A percentile compares a stretch with the other conserved stretches of the same genome.
Evolutionary conservation across 2,797 vertebrate genomes (phyloP).

Genomic region (Alexandromys oeconomus): DNA sequence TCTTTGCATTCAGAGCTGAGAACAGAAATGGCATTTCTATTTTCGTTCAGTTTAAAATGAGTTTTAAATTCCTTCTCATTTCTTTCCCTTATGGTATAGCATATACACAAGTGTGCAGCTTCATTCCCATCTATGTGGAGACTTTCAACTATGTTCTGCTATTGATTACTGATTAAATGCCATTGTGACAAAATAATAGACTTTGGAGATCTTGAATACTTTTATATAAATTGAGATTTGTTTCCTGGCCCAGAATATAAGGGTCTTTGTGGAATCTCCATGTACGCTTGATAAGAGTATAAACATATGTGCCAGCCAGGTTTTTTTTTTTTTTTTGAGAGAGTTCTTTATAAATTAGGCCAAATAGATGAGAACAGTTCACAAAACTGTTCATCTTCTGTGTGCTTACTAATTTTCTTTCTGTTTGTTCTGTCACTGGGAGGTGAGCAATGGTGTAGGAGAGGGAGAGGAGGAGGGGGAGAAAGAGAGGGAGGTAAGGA

Average conservation of each 20-base stretch:
- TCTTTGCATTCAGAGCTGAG: not conserved
- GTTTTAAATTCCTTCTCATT: not conserved
- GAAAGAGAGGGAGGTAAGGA: not conserved
- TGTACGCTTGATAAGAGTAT: not conserved
- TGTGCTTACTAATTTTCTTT: not conserved
- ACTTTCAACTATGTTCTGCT: not conserved
- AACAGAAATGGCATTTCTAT: not conserved
- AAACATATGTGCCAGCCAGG: not conserved
- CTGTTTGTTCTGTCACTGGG: not conserved
- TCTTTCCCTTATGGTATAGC: not conserved
- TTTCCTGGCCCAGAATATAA: not conserved
- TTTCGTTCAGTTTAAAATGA: not conserved
- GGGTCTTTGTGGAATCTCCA: not conserved
- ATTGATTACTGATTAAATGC: slow-evolving; percentile 3
- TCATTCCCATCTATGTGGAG: not conserved
- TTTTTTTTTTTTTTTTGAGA: not conserved
- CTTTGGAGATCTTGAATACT: not conserved
- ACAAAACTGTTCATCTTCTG: not conserved
- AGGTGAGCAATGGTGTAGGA: fast-evolving
- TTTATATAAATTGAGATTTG: not conserved
- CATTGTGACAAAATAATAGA: not conserved
- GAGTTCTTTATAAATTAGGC: slow-evolving; percentile 15
- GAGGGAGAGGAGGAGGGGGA: not conserved
- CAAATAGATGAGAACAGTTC: not conserved
- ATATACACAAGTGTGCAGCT: not conserved